Conservation (phyloP, 2,888 invertebrate genomes). For the Lasioglossum vierecki region DNA sequence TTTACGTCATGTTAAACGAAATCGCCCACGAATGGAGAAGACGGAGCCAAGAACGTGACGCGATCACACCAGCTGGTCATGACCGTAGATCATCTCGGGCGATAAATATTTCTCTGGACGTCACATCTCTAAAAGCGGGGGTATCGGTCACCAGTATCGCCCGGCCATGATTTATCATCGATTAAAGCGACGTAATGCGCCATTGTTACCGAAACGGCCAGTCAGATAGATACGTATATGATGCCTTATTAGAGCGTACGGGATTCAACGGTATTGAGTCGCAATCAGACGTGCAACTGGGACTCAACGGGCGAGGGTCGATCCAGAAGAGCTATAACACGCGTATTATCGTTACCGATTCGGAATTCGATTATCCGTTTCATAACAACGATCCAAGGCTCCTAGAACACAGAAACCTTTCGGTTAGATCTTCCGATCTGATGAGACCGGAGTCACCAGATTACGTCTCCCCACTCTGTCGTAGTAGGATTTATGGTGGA, state of each 20-base stretch:
- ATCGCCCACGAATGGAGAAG: not conserved
- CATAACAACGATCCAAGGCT: slow-evolving; percentile 54
- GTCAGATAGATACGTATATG: slow-evolving; percentile 72
- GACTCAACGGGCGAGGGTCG: slow-evolving; percentile 52
- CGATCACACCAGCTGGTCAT: not conserved
- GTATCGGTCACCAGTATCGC: slow-evolving; percentile 71
- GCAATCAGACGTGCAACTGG: slow-evolving; percentile 76
- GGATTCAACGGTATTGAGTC: slow-evolving; percentile 75
- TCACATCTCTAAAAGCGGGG: slow-evolving; percentile 56
- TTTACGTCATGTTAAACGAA: not conserved
- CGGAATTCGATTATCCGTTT: slow-evolving; percentile 66
- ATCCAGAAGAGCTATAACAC: slow-evolving; percentile 67
- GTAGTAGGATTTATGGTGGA: too few relatives aligned
- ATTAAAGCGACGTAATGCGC: slow-evolving; percentile 79
- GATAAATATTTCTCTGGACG: slow-evolving; percentile 65
- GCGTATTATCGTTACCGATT: slow-evolving; percentile 71
- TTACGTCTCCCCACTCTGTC: too few relatives aligned
- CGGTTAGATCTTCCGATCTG: slow-evolving; percentile 5
- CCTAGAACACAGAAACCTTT: slow-evolving; percentile 26
- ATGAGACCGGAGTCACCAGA: too few relatives aligned
- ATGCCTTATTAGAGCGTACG: slow-evolving; percentile 75
- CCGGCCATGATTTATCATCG: slow-evolving; percentile 77
- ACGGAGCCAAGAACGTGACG: not conserved
- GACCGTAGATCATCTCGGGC: slow-evolving; percentile 29
- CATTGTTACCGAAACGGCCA: slow-evolving; percentile 76